phyloP scores from a whole-genome alignment of 2,113 vertebrate species.

The Galemys pyrenaicus region DNA sequence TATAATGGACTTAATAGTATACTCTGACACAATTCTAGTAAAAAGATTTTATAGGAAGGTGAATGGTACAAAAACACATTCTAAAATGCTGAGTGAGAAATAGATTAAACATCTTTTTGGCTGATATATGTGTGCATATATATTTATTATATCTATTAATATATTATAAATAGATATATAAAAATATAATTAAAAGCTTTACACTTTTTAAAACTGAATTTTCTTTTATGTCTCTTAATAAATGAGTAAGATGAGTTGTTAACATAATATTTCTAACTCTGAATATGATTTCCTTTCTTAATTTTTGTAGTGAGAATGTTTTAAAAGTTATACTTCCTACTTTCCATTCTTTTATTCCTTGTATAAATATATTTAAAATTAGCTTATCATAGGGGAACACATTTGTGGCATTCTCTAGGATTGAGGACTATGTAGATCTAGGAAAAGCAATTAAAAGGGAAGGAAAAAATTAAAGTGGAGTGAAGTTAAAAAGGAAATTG shows the following conservation, averaged over 20 bases:
- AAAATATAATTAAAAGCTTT: no score
- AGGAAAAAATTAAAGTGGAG: neutral
- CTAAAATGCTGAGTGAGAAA: constrained; percentile 34
- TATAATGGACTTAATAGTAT: constrained; percentile 56
- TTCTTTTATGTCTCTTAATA: neutral
- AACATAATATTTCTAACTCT: neutral
- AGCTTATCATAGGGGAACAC: neutral
- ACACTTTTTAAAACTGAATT: neutral
- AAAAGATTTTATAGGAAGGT: constrained; percentile 40
- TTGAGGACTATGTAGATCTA: neutral
- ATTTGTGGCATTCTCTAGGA: neutral
- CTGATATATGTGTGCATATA: neutral
- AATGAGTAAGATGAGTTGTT: neutral
- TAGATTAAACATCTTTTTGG: neutral
- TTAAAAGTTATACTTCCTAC: neutral
- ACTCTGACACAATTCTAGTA: neutral
- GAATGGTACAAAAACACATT: constrained; percentile 33
- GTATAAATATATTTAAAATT: neutral
- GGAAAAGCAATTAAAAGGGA: neutral
- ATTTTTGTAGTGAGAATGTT: neutral
- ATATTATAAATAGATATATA: neutral
- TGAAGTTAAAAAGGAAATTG: neutral
- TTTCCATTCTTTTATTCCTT: neutral
- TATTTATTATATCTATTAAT: neutral
- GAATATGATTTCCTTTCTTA: neutral